phyloP scores from a whole-genome alignment of 2,113 vertebrate species.

The Leptosomus discolor region DNA sequence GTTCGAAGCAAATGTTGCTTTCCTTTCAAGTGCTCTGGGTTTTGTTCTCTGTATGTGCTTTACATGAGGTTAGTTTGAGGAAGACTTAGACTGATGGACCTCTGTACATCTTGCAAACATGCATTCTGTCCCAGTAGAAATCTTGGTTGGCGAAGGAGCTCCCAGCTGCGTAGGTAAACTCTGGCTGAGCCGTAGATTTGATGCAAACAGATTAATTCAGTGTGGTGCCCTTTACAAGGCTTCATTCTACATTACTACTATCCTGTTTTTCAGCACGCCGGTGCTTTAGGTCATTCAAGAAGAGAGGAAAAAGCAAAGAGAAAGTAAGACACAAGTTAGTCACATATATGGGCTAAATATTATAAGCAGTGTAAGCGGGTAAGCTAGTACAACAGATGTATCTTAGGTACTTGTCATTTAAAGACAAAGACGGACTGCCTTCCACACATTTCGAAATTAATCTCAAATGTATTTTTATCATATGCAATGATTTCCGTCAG shows the following conservation, averaged over 20 bases:
- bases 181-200: not conserved
- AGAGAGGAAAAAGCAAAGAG: not conserved
- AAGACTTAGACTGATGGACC: not conserved
- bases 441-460: slow-evolving; percentile 30
- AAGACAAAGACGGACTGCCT: not conserved
- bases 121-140: not conserved
- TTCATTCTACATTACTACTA: not conserved
- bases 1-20: not conserved
- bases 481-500: not conserved
- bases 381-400: not conserved
- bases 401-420: not conserved
- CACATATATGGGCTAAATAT: not conserved
- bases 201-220: not conserved
- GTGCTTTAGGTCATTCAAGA: not conserved
- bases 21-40: not conserved
- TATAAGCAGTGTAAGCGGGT: not conserved
- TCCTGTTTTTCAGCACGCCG: not conserved
- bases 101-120: not conserved
- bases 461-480: slow-evolving; percentile 8
- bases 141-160: not conserved
- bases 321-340: not conserved
- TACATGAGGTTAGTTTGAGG: not conserved
- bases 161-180: not conserved
- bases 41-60: not conserved
- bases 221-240: not conserved